Conservation (phyloP, 2,113 vertebrate genomes). For the Mugil cephalus region DNA sequence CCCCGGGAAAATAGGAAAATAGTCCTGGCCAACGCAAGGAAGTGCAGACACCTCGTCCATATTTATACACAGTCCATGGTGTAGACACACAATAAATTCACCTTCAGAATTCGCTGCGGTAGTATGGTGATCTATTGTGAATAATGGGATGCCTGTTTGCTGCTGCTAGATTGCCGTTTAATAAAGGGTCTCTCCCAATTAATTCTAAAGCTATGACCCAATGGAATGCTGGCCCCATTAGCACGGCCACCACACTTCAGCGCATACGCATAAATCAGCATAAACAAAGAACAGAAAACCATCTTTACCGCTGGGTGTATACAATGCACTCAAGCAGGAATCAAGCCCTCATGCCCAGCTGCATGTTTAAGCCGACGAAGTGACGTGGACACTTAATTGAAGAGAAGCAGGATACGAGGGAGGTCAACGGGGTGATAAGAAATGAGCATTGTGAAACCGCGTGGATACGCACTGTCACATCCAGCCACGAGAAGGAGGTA, state of each 20-base stretch:
- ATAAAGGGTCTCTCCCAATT: slow-evolving; percentile 20
- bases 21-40: no score
- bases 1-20: no score
- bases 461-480: slow-evolving; percentile 61
- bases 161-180: slow-evolving; percentile 6
- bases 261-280: slow-evolving; percentile 8
- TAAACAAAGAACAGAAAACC: background rate
- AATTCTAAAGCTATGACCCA: slow-evolving; percentile 2
- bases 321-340: slow-evolving; percentile 14
- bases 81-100: background rate
- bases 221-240: slow-evolving; percentile 11
- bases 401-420: slow-evolving; percentile 8
- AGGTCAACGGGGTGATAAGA: slow-evolving; percentile 52
- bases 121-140: background rate
- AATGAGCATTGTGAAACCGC: slow-evolving; percentile 44
- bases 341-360: background rate
- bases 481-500: slow-evolving; percentile 24
- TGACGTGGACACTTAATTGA: slow-evolving; percentile 36
- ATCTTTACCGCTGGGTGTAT: slow-evolving; percentile 11
- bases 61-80: background rate
- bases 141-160: background rate
- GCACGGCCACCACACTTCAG: slow-evolving; percentile 26
- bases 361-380: slow-evolving; percentile 22
- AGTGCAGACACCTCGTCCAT: no score
- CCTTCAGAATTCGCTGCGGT: background rate